Evolutionary conservation across 2,113 vertebrate species (phyloP), one percentile per base, ranked within the genome.

Genomic region (Bubo bubo): DNA sequence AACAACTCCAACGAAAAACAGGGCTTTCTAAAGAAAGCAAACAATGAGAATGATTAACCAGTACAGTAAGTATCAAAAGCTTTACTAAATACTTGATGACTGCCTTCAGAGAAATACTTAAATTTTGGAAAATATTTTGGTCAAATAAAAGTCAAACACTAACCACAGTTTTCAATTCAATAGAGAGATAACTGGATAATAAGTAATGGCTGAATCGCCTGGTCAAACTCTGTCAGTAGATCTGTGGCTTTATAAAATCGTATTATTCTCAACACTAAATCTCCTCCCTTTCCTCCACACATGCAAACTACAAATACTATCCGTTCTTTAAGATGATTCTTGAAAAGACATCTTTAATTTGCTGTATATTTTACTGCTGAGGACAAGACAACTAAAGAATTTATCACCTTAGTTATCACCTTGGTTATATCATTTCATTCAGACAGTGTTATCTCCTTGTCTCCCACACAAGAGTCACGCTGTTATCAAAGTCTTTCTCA

Each of bases 401-500:
- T 96, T 79, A 92, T 95, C 93, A 91, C 93, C 73, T 92, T 86
- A 79, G 86, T 63, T 91, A 45, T 45, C 43, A 97, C 94, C 90
- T 96, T 76, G 60, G 75, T 89, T 89, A 79, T 93, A 72, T 53
- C 67, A 67, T 84, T 92, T 75, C 68, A 50, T 45, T 85, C 87
- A 49, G 73, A 66, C 88, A 59, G 49, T 50, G 80, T 85, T 97
- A 95, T 95, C 94, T 95, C 93, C 91, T 93, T 93, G 91, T 88
- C 95, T 90, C 73, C 94, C 90, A 90, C 94, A 95, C 89, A 76
- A 88, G 91, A 86, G 76, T 86, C 95, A 93, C 76, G 82, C 94
- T 91, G 79, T 92, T 95, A 97, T 94, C 92, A 96, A 97, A 98
- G 96, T 60, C 93, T 94, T 86, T 95, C 95, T 82, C 87, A 5